Base-by-base conservation (phyloP, 2,888 invertebrate species). In the Ophonus ardosiacus region DNA sequence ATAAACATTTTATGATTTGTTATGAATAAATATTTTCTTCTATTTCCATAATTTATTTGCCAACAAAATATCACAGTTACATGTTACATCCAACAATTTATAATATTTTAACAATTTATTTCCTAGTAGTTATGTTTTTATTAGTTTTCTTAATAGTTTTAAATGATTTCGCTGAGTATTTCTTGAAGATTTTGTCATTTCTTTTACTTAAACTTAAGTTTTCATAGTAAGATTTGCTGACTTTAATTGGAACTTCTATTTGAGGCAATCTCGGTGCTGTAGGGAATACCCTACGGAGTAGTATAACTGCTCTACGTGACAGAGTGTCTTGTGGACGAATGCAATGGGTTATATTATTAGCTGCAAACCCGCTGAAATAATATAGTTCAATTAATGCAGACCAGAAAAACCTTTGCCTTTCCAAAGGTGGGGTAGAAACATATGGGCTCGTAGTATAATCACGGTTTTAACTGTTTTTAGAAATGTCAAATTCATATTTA, bases 311-410 rank as follows among this genome's bases (percentile, higher is more conserved):
- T 86, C 93, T 89, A 84, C 92, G 89, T 65, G 89, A 88, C n/a
- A 90, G 90, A 38, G 92, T 91, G 88, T 93, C 93, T 88, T 93
- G 91, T 24, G 93, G 93, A 86, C 93, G 89, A 18, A 93, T 91
- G 88, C 93, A 93, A 87, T 93, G 93, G 10, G 93, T 93, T 13
- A 93, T 92, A 84, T 91, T 91, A 89, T 93, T 91, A 15, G 93
- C 93, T 80, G 93, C 92, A 90, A 91, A 93, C 15, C 92, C 93
- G 90, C 93, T 93, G 88, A 84, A 91, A 91, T 78, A 82, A 18
- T 65, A 10, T 57, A 57, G 4, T 57, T 57, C 10, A n/a, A 7
- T 57, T 40, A 40, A 7, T 40, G 5, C 7, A n/a, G n/a, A n/a
- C n/a, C n/a, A n/a, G n/a, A n/a, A n/a, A n/a, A n/a, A n/a, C n/a